Conservation (phyloP, 1,140 invertebrate genomes). For the Hypsibius dujardini region DNA sequence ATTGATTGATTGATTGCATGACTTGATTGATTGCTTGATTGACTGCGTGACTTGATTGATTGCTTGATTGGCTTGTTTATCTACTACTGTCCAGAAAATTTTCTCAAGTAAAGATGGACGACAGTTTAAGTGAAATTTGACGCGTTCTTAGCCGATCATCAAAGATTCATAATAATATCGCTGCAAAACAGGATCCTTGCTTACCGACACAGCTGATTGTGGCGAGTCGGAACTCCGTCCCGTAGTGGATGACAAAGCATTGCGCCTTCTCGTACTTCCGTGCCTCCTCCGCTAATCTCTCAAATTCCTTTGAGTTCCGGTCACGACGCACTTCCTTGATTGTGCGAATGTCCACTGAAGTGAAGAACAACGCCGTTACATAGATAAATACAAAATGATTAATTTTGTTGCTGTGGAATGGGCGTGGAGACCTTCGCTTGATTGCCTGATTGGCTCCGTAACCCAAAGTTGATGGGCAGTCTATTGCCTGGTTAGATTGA, state of each 20-base stretch:
- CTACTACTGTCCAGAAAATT: slow-evolving; percentile 2
- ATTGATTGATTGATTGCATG: too few species aligned
- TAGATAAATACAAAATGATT: slow-evolving; percentile 18
- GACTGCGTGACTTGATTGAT: too few species aligned
- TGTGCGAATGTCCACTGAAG: slow-evolving; percentile 59
- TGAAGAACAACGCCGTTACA: too few species aligned
- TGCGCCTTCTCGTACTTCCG: slow-evolving; percentile 54
- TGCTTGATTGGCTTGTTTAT: too few species aligned
- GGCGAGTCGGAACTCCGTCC: slow-evolving; percentile 73
- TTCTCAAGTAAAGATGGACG: slow-evolving; percentile 11
- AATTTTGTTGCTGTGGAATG: slow-evolving; percentile 13
- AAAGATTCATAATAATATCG: slow-evolving; percentile 23
- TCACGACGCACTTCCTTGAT: slow-evolving; percentile 72
- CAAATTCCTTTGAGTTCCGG: slow-evolving; percentile 76
- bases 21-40: too few species aligned
- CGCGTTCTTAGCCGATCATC: neutral
- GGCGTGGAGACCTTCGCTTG: neutral
- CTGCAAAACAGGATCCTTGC: slow-evolving; percentile 23
- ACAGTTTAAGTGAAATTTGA: slow-evolving; percentile 18
- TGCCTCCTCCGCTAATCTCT: slow-evolving; percentile 70
- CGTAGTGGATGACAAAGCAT: slow-evolving; percentile 79
- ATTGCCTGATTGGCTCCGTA: neutral
- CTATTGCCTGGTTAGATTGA: neutral
- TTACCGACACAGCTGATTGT: slow-evolving; percentile 68
- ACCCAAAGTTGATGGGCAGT: slow-evolving; percentile 3